These are phyloP conservation scores for Chrysomela aeneicollis DNA, from an alignment of 2,888 invertebrate genomes.

Conservation along the genomic window DNA sequence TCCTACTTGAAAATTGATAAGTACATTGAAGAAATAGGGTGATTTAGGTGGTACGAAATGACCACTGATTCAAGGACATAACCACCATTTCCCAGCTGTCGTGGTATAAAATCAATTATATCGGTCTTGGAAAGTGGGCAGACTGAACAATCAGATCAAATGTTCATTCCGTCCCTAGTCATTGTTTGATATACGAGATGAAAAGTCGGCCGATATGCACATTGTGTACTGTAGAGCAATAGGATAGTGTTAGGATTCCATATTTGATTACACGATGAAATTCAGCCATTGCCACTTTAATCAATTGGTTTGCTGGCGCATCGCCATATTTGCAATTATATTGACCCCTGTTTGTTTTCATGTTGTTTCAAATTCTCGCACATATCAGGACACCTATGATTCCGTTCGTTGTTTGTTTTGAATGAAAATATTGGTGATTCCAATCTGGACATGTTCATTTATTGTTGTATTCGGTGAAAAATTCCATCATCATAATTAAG, in stretches of 20 bases:
- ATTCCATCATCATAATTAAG: too few species aligned
- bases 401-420: neutral
- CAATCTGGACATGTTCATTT: too few species aligned
- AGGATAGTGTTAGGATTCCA: neutral
- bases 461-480: too few species aligned
- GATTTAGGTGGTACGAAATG: too few species aligned
- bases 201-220: slow-evolving; percentile 13
- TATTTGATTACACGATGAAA: slow-evolving; percentile 15
- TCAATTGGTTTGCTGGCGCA: neutral
- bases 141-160: slow-evolving; percentile 2
- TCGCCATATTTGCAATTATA: slow-evolving; percentile 1
- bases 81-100: too few species aligned
- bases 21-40: too few species aligned
- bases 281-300: neutral
- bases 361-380: neutral
- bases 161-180: neutral
- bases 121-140: too few species aligned
- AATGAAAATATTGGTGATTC: neutral
- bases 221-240: slow-evolving; percentile 17
- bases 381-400: too few species aligned
- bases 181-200: neutral
- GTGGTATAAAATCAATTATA: too few species aligned
- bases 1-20: too few species aligned
- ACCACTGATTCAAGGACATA: too few species aligned
- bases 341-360: neutral